phyloP scores from a whole-genome alignment of 2,113 vertebrate species.

The Cinclus mexicanus region DNA sequence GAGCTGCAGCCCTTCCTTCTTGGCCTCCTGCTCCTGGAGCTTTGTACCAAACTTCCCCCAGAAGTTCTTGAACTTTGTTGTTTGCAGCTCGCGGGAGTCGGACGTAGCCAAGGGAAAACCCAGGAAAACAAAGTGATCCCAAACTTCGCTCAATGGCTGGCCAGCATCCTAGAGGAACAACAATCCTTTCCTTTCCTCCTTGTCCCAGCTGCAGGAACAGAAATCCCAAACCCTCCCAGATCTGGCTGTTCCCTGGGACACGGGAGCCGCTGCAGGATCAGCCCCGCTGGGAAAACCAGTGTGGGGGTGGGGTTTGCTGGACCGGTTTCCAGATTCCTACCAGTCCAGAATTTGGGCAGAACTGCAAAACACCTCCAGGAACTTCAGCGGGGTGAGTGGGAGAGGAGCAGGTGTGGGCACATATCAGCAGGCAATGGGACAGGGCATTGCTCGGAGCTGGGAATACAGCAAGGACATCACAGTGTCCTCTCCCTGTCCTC shows the following conservation, averaged over 20 bases:
- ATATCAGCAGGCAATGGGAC: background rate
- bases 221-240: background rate
- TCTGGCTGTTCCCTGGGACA: background rate
- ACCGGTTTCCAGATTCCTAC: background rate
- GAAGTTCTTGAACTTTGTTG: background rate
- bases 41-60: background rate
- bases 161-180: background rate
- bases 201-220: background rate
- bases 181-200: background rate
- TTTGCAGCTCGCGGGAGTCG: accelerated
- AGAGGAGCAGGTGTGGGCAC: background rate
- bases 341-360: background rate
- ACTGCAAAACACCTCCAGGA: background rate
- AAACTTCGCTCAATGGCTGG: background rate
- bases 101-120: background rate
- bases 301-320: background rate
- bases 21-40: background rate
- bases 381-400: background rate
- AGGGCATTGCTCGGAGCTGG: background rate
- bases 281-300: background rate
- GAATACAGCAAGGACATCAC: accelerated
- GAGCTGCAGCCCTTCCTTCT: background rate
- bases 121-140: background rate
- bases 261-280: background rate
- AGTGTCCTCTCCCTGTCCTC: background rate